A percentile compares a stretch with the other conserved stretches of the same genome.
Evolutionary conservation across 2,113 vertebrate genomes (phyloP).

Genomic region (Hiodon tergisus): DNA sequence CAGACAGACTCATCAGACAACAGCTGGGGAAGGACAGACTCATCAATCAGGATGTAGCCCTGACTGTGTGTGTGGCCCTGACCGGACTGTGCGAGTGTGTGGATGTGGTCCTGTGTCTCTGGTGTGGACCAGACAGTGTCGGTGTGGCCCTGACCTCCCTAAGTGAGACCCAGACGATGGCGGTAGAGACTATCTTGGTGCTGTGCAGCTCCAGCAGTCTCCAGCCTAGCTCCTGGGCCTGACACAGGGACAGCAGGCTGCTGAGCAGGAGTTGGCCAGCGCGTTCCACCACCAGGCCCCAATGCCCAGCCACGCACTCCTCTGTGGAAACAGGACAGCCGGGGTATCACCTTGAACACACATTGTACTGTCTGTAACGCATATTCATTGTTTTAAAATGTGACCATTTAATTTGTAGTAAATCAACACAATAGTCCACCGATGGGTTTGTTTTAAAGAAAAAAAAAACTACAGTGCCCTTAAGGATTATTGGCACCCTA

Average conservation of each 20-base stretch:
- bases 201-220: constrained; percentile 66
- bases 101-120: not conserved
- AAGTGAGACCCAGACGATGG: constrained; percentile 63
- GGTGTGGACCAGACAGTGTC: not conserved
- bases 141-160: constrained; percentile 55
- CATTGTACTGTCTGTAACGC: no score
- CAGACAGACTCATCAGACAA: not conserved
- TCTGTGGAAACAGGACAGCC: constrained; percentile 28
- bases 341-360: no score
- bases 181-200: constrained; percentile 56
- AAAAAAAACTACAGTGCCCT: no score
- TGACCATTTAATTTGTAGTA: no score
- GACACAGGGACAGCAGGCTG: constrained; percentile 43
- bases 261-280: constrained; percentile 55
- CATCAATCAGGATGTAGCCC: not conserved
- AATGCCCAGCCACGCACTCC: constrained; percentile 39
- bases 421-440: not conserved
- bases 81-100: not conserved
- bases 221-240: constrained; percentile 58
- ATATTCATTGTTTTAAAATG: no score
- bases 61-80: no score
- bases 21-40: not conserved
- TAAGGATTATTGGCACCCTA: no score
- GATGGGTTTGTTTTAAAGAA: no score
- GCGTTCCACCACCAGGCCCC: constrained; percentile 54